Percentiles rank a stretch among this genome's conserved stretches.
Conservation (phyloP, 2,888 invertebrate genomes). For the Drosophila paracracens region DNA sequence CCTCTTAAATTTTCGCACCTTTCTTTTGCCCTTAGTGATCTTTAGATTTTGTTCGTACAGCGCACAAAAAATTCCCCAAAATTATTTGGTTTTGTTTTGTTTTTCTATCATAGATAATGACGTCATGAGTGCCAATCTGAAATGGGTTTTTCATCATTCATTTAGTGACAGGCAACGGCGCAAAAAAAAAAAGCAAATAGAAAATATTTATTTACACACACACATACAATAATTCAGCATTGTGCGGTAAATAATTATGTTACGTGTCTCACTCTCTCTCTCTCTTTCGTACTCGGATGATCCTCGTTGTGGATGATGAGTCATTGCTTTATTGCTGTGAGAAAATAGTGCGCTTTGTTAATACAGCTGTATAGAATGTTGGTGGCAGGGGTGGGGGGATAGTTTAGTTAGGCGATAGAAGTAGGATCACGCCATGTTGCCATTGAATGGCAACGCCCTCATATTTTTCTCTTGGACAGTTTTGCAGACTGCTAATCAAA, state of each 20-base stretch:
- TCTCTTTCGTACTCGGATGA: conserved; percentile 20
- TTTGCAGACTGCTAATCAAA: conserved; percentile 9
- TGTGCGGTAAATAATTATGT: conserved; percentile 25
- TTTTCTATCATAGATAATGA: conserved; percentile 39
- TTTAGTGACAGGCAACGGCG: conserved; percentile 30
- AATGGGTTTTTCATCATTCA: conserved; percentile 38
- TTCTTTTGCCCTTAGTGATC: conserved; percentile 9
- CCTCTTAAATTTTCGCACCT: background rate
- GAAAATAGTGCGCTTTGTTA: conserved; percentile 1
- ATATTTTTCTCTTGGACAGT: background rate
- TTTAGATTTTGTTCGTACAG: background rate
- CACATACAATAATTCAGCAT: background rate
- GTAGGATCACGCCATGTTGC: conserved; percentile 25
- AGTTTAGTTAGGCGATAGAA: conserved; percentile 1
- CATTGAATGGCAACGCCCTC: background rate
- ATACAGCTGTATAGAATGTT: background rate
- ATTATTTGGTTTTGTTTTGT: conserved; percentile 28
- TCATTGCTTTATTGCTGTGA: conserved; percentile 28
- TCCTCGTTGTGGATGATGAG: conserved; percentile 47
- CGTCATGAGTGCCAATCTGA: conserved; percentile 42
- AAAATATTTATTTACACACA: conserved; percentile 22
- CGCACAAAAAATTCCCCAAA: conserved; percentile 19
- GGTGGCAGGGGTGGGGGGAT: background rate
- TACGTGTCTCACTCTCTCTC: conserved; percentile 1
- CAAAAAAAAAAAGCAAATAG: conserved; percentile 19